Evolutionary conservation across 2,797 vertebrate species (phyloP), one percentile per base, ranked within the genome.

Genomic region (Betta splendens): DNA sequence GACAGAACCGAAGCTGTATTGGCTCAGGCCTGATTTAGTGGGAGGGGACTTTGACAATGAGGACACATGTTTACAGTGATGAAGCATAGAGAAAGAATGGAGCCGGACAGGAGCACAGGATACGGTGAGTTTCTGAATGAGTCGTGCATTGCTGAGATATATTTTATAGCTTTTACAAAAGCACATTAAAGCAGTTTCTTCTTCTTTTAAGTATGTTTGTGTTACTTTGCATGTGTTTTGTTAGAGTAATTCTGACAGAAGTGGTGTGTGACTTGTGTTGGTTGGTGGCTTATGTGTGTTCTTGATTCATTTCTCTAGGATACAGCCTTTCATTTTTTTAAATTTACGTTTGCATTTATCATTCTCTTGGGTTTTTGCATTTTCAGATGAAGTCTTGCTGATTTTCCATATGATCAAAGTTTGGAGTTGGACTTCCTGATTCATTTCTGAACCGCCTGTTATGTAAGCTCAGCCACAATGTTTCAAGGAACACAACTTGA

Each of bases 51-150:
- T 16, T 57, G 63, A 89, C 88, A 87, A 87, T 88, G 81, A 69
- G 61, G 69, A 75, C 75, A 77, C 74, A 84, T 89, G 90, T 91
- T 91, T 89, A 90, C 81, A 85, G 66, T 77, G 77, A 69, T 76
- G 70, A 40, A 26, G 56, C 43, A 39, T 43, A 63, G 75, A 38
- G 59, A 81, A 76, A 75, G 72, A 85, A 82, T 81, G 80, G 79
- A 78, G 69, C 73, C 8, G 66, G 49, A 12, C 54, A 2, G 50
- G 61, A 72, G 7, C 22, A 43, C 42, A 20, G 20, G 52, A 29
- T 49, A 66, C 55, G 56, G 78, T 76, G 71, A 86, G 83, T 79
- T 69, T 54, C 28, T 69, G 10, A 64, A 39, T 70, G 25, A 66
- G n/a, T n/a, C 62, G 36, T 5, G 17, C 15, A 28, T 23, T 70